phyloP scores from a whole-genome alignment of 2,797 vertebrate species.

The Platalea minor region DNA sequence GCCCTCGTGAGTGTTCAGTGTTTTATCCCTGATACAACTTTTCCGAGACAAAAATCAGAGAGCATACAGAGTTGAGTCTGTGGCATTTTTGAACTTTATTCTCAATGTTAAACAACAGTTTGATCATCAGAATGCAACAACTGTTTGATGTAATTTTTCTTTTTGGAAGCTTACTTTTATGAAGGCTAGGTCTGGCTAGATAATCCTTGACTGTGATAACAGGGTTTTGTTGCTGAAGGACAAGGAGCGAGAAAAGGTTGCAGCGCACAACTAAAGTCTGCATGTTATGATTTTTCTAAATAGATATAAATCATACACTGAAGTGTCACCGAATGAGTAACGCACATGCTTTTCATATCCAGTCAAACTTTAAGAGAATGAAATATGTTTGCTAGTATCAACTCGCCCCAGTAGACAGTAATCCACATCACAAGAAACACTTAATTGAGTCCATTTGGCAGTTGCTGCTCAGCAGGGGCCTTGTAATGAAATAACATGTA shows the following conservation, averaged over 20 bases:
- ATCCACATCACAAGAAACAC: slow-evolving; percentile 43
- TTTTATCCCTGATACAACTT: background rate
- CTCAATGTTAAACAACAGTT: background rate
- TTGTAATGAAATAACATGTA: slow-evolving; percentile 64
- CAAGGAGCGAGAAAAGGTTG: background rate
- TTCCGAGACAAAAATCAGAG: background rate
- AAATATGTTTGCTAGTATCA: slow-evolving; percentile 43
- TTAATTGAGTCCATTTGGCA: slow-evolving; percentile 62
- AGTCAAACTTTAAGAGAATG: slow-evolving; percentile 48
- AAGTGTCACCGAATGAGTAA: slow-evolving; percentile 12
- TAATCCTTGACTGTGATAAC: background rate
- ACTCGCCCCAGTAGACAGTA: slow-evolving; percentile 34
- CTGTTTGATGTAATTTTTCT: background rate
- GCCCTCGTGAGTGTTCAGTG: background rate
- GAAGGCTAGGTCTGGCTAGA: background rate
- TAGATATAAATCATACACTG: slow-evolving; percentile 38
- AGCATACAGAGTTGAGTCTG: background rate
- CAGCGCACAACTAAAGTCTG: background rate
- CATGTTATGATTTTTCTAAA: background rate
- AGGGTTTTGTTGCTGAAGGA: background rate
- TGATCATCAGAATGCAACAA: background rate
- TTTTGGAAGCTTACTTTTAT: background rate
- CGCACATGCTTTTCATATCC: slow-evolving; percentile 29
- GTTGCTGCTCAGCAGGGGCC: slow-evolving; percentile 42
- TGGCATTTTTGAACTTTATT: background rate